Percentiles rank a stretch among this genome's conserved stretches.
Conservation (phyloP, 2,888 invertebrate species). For the Aphrophora alni region DNA sequence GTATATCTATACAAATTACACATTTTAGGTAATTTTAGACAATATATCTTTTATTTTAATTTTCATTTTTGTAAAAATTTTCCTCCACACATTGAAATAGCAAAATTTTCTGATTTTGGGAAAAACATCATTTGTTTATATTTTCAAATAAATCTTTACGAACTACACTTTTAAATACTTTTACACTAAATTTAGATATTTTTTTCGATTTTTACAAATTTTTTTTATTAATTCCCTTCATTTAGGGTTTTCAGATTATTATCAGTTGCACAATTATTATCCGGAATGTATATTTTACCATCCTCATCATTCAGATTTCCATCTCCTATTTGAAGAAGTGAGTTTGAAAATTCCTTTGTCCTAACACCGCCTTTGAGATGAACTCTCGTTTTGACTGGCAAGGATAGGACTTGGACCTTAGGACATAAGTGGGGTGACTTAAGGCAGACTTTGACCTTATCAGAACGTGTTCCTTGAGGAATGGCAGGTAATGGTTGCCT, state of each 20-base stretch:
- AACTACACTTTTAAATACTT: no score
- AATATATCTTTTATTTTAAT: no score
- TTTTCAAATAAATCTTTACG: no score
- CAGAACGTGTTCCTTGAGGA: constrained; percentile 12
- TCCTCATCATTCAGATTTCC: neutral
- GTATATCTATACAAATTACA: no score
- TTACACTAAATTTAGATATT: no score
- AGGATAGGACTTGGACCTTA: neutral
- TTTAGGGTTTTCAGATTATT: neutral
- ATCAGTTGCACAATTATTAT: neutral
- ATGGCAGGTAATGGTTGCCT: constrained; percentile 17
- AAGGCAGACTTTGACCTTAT: constrained; percentile 18
- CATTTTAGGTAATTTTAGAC: no score
- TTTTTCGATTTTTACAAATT: no score
- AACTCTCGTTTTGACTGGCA: constrained; percentile 9
- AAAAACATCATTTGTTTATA: no score
- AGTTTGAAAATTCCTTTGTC: neutral
- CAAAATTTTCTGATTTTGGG: no score
- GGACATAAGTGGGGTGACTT: constrained; percentile 9
- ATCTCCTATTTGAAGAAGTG: constrained; percentile 16
- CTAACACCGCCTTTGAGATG: neutral
- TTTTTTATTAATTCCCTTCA: no score
- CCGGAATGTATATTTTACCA: neutral
- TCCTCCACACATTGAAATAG: no score
- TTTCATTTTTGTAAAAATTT: no score